Conservation (phyloP, 2,888 invertebrate species). For the Eilema sororculum region DNA sequence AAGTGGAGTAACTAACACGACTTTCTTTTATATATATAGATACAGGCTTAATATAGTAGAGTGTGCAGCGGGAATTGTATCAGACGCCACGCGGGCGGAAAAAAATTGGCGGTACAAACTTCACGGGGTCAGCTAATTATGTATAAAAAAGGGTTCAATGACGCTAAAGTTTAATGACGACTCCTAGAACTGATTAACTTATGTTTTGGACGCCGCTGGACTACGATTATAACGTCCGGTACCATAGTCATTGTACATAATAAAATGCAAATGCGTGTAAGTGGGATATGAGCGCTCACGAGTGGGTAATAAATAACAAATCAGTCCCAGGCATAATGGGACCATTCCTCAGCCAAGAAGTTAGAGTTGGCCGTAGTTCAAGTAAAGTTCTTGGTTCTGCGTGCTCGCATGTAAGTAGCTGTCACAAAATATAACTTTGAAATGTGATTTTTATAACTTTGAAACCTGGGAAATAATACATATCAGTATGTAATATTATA, state of each 20-base stretch:
- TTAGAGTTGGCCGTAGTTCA: constrained; percentile 78
- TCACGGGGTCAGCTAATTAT: no score
- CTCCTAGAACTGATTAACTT: constrained; percentile 12
- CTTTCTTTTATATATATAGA: no score
- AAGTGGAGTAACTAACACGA: no score
- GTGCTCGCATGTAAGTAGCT: constrained; percentile 41
- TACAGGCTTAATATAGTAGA: no score
- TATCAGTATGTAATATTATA: no score
- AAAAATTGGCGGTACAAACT: no score
- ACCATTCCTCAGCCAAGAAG: constrained; percentile 78
- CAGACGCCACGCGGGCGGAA: no score
- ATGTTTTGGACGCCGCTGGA: constrained; percentile 21
- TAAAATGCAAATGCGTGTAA: constrained; percentile 54
- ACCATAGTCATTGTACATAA: constrained; percentile 47
- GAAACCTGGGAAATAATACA: neutral
- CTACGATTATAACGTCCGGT: constrained; percentile 44
- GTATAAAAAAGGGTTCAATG: neutral
- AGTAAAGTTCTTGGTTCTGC: constrained; percentile 66
- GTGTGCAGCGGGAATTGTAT: no score
- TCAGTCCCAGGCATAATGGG: constrained; percentile 81
- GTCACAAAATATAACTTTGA: constrained; percentile 8
- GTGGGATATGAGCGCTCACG: constrained; percentile 65
- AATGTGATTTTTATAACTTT: neutral
- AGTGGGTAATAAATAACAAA: constrained; percentile 81
- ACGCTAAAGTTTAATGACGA: neutral